Conservation (phyloP, 2,113 vertebrate species). For the Passerina amoena region DNA sequence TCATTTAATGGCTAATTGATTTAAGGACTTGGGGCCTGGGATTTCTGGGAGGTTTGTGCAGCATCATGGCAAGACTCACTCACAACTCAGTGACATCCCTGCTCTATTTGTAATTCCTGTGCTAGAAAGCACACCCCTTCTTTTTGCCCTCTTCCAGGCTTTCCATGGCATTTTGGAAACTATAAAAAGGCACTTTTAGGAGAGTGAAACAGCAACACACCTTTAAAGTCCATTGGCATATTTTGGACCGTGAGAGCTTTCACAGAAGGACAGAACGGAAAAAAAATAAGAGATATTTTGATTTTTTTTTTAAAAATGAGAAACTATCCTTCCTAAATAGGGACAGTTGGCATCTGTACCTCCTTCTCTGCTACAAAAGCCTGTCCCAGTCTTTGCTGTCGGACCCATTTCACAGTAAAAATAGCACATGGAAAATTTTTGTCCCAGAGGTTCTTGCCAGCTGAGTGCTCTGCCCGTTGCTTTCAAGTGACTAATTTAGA, state of each 20-base stretch:
- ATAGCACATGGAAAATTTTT: conserved; percentile 68
- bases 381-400: conserved; percentile 45
- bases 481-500: conserved; percentile 41
- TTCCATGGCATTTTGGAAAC: not conserved
- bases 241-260: conserved; percentile 58
- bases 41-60: not conserved
- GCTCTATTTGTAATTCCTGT: not conserved
- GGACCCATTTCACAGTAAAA: conserved; percentile 43
- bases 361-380: conserved; percentile 31
- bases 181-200: conserved; percentile 15
- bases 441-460: conserved; percentile 64
- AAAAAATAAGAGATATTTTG: conserved; percentile 41
- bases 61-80: not conserved
- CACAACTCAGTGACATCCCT: not conserved
- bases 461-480: not conserved
- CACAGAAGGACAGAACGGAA: conserved; percentile 40
- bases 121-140: not conserved
- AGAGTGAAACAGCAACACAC: conserved; percentile 2
- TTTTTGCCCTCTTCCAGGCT: not conserved
- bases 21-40: not conserved
- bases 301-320: not conserved
- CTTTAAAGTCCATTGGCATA: conserved; percentile 56
- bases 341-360: conserved; percentile 11
- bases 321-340: conserved; percentile 45
- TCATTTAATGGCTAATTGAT: not conserved